These are phyloP conservation scores for Harpalus rufipes DNA, from an alignment of 2,888 invertebrate genomes.

Conservation along the genomic window DNA sequence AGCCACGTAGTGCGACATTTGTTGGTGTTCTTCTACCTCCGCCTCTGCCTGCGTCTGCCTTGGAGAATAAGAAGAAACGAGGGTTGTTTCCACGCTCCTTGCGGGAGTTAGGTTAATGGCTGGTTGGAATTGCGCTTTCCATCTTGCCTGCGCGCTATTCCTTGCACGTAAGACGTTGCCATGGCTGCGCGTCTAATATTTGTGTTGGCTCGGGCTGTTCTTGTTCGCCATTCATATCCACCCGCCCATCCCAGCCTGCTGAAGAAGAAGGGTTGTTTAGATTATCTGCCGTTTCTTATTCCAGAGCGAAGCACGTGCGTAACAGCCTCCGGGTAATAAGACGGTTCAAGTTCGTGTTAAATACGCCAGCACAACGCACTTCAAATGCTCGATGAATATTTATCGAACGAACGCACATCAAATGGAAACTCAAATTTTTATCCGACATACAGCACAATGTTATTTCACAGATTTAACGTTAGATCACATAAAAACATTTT, in stretches of 20 bases:
- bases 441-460: not conserved
- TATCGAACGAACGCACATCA: not conserved
- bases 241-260: slow-evolving; percentile 30
- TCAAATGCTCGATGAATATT: slow-evolving; percentile 59
- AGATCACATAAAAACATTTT: no score
- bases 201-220: slow-evolving; percentile 56
- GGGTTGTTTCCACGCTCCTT: slow-evolving; percentile 73
- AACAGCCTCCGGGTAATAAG: slow-evolving; percentile 55
- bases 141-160: slow-evolving; percentile 79
- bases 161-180: slow-evolving; percentile 78
- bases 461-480: not conserved
- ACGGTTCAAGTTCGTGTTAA: slow-evolving; percentile 60
- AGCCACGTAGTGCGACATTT: not conserved
- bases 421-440: not conserved
- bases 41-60: slow-evolving; percentile 26
- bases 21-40: not conserved
- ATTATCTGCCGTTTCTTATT: slow-evolving; percentile 65
- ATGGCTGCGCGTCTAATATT: slow-evolving; percentile 70
- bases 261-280: slow-evolving; percentile 62
- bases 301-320: slow-evolving; percentile 63
- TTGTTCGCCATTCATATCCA: slow-evolving; percentile 65
- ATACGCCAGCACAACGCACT: slow-evolving; percentile 24
- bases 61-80: slow-evolving; percentile 70
- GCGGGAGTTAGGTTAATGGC: slow-evolving; percentile 84
- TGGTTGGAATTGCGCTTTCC: slow-evolving; percentile 86